A percentile compares a stretch with the other conserved stretches of the same genome.
These are phyloP conservation scores for Amazona ochrocephala DNA, from an alignment of 2,797 vertebrate species.

Conservation along the genomic window DNA sequence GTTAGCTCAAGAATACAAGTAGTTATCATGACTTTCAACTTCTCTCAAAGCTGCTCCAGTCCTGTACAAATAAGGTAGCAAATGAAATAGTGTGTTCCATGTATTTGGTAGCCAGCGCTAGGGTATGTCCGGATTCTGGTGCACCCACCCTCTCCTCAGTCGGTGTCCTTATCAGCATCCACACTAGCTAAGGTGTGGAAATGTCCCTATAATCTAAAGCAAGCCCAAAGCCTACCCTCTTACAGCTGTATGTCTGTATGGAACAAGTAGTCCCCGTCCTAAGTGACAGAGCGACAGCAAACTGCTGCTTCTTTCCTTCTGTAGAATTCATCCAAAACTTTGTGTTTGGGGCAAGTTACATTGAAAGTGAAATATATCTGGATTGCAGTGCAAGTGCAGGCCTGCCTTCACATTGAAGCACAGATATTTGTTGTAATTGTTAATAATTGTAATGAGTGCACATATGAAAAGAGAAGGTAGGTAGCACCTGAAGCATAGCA, in stretches of 20 bases:
- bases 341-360: neutral
- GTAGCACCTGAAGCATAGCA: neutral
- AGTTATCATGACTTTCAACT: neutral
- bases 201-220: neutral
- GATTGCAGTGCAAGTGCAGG: neutral
- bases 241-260: neutral
- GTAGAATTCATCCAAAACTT: neutral
- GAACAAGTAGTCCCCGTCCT: neutral
- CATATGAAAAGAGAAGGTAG: neutral
- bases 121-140: neutral
- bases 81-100: neutral
- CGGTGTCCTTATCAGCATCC: neutral
- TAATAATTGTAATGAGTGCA: neutral
- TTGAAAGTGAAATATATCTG: neutral
- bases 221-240: neutral
- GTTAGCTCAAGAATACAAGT: neutral
- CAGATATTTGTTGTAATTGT: fast-evolving
- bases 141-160: neutral
- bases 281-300: neutral
- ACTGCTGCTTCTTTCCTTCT: neutral
- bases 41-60: neutral
- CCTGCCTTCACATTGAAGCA: neutral
- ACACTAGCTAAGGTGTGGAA: neutral
- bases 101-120: neutral
- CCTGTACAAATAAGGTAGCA: neutral